Conservation (phyloP, 2,888 invertebrate species). For the Rotaria macrura region DNA sequence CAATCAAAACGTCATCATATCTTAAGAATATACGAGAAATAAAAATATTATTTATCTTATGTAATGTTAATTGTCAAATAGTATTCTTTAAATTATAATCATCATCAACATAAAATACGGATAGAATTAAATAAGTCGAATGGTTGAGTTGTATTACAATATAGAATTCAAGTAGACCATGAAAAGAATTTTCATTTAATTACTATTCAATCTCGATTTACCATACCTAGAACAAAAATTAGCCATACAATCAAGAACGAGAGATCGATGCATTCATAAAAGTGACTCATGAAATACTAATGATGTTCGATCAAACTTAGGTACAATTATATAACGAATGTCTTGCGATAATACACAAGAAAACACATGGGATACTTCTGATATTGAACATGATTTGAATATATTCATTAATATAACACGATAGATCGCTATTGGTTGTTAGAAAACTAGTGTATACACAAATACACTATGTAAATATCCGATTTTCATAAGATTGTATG, state of each 20-base stretch:
- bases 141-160: conserved; percentile 20
- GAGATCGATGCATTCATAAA: conserved; percentile 12
- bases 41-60: neutral
- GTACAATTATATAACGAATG: conserved; percentile 5
- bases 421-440: neutral
- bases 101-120: neutral
- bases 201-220: conserved; percentile 3
- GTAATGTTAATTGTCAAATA: neutral
- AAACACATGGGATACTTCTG: neutral
- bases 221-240: neutral
- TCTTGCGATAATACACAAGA: neutral
- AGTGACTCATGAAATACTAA: conserved; percentile 22
- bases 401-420: conserved; percentile 23
- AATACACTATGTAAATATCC: conserved; percentile 17
- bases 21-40: conserved; percentile 15
- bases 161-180: conserved; percentile 18
- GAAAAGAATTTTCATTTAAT: conserved; percentile 15
- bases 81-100: conserved; percentile 10
- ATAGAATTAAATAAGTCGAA: conserved; percentile 22
- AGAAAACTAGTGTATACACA: neutral
- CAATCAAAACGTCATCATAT: conserved; percentile 1
- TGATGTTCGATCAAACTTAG: neutral
- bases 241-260: conserved; percentile 19
- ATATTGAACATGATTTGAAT: neutral
- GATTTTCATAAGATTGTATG: conserved; percentile 9